Base-by-base conservation (phyloP, 2,888 invertebrate species). In the Calliscelio sp. region DNA sequence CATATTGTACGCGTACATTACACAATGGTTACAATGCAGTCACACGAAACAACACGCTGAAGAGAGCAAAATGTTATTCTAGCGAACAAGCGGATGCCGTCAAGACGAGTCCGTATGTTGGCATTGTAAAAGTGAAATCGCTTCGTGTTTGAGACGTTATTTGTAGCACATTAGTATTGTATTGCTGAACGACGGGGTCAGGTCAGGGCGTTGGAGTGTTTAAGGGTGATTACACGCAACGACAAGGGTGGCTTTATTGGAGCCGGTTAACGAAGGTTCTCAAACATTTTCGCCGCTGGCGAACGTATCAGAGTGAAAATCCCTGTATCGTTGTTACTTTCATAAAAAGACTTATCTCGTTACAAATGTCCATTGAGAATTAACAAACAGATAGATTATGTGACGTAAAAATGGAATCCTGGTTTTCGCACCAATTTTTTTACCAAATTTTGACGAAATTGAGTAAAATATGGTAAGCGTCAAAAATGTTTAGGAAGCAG, bases 81-180 rank as follows among this genome's bases (percentile, higher is more conserved):
- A 65, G 53, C 24, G 63, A 66, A 84, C 81, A 81, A 86, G 85
- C 75, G 85, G 73, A 86, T 87, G 88, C 88, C 86, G 81, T 85
- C 63, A 80, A 85, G 66, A 79, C 81, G 86, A 83, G 87, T 86
- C 83, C 73, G 87, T 84, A 87, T 86, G 86, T 84, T 77, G 74
- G 87, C 88, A 91, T 92, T 91, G 92, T 92, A 89, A 90, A 89
- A 90, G 91, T 91, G 92, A 92, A 92, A 92, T 92, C 91, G 92
- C 87, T 87, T 89, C 90, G 90, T 90, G 89, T 92, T 91, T 90
- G 91, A 90, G 89, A 92, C 92, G 92, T 92, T 92, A 92, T 92
- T 93, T 92, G 92, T 92, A 92, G 89, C 92, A 91, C 92, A 93
- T 93, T 93, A 93, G 92, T 92, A 92, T 93, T 93, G 92, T 93